Evolutionary conservation across 1,140 invertebrate genomes (phyloP), one percentile per base, ranked within the genome.

Genomic region (Drosophila arizonae): DNA sequence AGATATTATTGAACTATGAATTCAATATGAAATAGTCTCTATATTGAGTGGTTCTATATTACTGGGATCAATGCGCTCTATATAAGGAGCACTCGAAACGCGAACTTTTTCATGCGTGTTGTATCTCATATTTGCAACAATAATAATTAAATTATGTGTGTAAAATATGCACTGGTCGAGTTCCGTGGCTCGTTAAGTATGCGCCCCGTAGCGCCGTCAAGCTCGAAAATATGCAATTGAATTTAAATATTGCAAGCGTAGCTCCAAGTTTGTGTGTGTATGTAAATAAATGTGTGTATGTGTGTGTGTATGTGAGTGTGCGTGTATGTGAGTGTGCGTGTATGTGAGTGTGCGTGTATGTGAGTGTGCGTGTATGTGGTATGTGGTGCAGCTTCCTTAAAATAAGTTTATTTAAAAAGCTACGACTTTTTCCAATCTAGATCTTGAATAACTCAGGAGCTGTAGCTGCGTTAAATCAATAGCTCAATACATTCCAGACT

Each of bases 201-300:
- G 85, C 84, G 84, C 71, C 84, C 71, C 82, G 84, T 72, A 69
- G 79, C 82, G 67, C 63, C 51, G 52, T 70, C 69, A 75, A 70
- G 79, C 84, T 82, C 56, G 45, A 87, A 87, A 88, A 76, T 80
- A 72, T 88, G 80, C 84, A 88, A 88, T 88, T 88, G 84, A 88
- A 88, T 88, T 88, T 88, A 87, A 87, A 87, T 87, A 88, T 87
- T 84, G 84, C 85, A 87, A 88, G 84, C 73, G 76, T 55, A 65
- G 46, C 68, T 65, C 15, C 26, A 21, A 45, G 13, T 54, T 4
- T 54, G 30, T 56, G 17, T 15, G 3, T n/a, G 28, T 30, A n/a
- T 28, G 21, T 41, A 55, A 36, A 13, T n/a, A 11, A 0, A 11
- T n/a, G 41, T 24, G 21, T n/a, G 41, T 1, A 13, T n/a, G 41